A percentile compares a stretch with the other conserved stretches of the same genome.
Evolutionary conservation across 2,797 vertebrate genomes (phyloP).

Genomic region (Premnoplex brunnescens): DNA sequence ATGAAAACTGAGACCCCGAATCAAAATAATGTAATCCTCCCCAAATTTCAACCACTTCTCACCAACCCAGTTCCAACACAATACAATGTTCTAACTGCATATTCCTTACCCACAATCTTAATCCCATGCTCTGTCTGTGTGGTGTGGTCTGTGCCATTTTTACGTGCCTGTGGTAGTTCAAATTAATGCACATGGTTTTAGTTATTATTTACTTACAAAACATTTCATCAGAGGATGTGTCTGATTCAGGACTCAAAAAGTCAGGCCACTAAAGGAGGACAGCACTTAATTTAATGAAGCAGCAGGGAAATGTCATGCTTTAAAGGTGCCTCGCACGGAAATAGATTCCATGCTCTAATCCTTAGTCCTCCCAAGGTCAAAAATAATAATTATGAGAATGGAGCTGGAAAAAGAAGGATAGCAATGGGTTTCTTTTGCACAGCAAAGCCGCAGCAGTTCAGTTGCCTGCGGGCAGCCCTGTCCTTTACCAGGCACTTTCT

Average conservation of each 20-base stretch:
- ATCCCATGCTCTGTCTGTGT: neutral
- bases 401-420: neutral
- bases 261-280: conserved; percentile 10
- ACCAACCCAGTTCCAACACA: neutral
- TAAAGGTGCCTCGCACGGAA: conserved; percentile 7
- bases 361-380: neutral
- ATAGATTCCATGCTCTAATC: neutral
- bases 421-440: accelerated
- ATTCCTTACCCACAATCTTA: neutral
- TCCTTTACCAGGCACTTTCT: neutral
- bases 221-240: conserved; percentile 1
- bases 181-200: neutral
- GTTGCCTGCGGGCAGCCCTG: neutral
- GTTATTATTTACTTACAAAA: conserved; percentile 48
- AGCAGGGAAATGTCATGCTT: conserved; percentile 11
- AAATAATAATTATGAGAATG: conserved; percentile 20
- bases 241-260: conserved; percentile 51
- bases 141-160: neutral
- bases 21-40: neutral
- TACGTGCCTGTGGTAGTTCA: neutral
- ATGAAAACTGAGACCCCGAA: neutral
- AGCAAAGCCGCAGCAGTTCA: neutral
- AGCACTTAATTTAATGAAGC: conserved; percentile 20
- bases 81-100: neutral
- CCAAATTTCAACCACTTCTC: neutral